phyloP scores from a whole-genome alignment of 2,797 vertebrate species.

The Anguilla anguilla region DNA sequence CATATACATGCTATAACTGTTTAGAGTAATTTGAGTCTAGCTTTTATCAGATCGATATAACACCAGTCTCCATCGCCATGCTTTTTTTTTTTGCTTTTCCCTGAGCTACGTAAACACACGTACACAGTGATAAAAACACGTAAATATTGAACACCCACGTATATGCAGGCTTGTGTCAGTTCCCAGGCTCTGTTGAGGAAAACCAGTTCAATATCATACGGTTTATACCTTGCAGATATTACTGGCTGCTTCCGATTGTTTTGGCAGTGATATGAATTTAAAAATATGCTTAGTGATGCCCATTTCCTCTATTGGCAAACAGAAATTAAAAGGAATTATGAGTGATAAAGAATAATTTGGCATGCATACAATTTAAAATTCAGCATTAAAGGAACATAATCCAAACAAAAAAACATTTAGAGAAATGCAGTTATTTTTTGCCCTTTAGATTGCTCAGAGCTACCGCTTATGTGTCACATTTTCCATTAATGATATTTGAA shows the following conservation, averaged over 20 bases:
- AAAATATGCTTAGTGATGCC: constrained; percentile 27
- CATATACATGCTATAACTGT: constrained; percentile 41
- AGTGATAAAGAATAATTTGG: constrained; percentile 34
- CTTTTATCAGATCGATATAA: not conserved
- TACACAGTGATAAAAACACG: not conserved
- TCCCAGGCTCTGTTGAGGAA: not conserved
- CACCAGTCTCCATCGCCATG: not conserved
- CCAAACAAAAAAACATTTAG: constrained; percentile 39
- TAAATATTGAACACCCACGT: not conserved
- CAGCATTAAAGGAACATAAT: constrained; percentile 41
- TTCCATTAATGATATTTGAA: constrained; percentile 68
- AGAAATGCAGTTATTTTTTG: constrained; percentile 47
- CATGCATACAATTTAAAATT: constrained; percentile 39
- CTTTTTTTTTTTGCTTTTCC: constrained; percentile 13
- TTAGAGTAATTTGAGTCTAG: not conserved
- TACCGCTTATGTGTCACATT: constrained; percentile 55
- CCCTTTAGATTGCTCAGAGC: constrained; percentile 35
- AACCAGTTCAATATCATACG: constrained; percentile 40
- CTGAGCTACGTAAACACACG: constrained; percentile 12
- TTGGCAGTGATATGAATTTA: constrained; percentile 53
- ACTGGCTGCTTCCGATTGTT: constrained; percentile 51
- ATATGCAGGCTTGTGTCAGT: not conserved
- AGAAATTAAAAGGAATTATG: constrained; percentile 30
- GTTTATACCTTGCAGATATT: constrained; percentile 50
- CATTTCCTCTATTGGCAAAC: constrained; percentile 42